Evolutionary conservation across 2,113 vertebrate genomes (phyloP), one percentile per base, ranked within the genome.

Genomic region (Thalassoma bifasciatum): DNA sequence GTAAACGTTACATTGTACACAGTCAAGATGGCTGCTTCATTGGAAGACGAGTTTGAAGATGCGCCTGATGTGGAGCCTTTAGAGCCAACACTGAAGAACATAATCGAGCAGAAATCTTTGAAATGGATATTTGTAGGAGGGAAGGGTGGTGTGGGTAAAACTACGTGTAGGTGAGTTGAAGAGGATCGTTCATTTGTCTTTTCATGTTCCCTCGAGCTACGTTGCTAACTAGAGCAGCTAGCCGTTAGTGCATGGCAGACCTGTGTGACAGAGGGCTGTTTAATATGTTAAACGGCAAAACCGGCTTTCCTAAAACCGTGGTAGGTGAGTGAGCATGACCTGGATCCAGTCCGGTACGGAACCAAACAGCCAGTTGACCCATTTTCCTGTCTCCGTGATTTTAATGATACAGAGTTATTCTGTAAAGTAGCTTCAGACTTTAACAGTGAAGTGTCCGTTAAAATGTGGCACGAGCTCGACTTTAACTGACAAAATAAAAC

Each of bases 51-150:
- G 83, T 98, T 97, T 88, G 96, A 98, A 92, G 97, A 98, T 89
- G 97, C 97, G 0, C 96, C 96, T 56, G 97, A 98, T 66, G 96
- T 98, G 73, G 97, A 98, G 89, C 96, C 97, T 7, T 91, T 98
- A 79, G 97, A 98, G 47, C 96, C 96, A 9, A 98, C 97, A 1
- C 84, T 98, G 42, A 95, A 94, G 66, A 98, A 98, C 40, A 96
- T 98, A 17, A 97, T 98, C 68, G 96, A 98, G 79, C 97, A 98
- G 87, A 96, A 95, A 72, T 98, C 96, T 52, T 88, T 98, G 4
- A 97, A 98, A 72, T 98, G 96, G 97, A 98, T 98, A 80, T 98
- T 98, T 84, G 97, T 98, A 0, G 96, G 97, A 8, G 97, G 97
- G 10, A 98, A 98, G 54, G 97, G 97, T 2, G 97, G 97, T 12